phyloP scores from a whole-genome alignment of 2,888 invertebrate species.

The Buathra laborator region DNA sequence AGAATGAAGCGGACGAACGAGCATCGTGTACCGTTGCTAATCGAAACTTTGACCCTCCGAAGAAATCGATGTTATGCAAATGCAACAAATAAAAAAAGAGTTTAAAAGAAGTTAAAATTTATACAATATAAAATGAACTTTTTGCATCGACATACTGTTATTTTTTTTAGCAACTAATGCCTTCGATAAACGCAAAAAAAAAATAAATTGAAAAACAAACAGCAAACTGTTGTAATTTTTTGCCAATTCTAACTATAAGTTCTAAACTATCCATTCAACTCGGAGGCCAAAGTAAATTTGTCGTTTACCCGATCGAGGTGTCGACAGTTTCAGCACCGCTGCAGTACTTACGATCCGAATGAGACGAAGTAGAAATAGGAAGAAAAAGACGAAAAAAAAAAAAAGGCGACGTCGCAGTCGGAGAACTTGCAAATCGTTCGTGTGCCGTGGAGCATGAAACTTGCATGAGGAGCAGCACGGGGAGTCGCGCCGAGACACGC shows the following conservation, averaged over 20 bases:
- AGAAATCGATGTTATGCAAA: not conserved
- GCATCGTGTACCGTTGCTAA: too few species aligned
- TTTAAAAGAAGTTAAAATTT: not conserved
- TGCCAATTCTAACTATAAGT: not conserved
- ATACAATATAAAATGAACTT: too few species aligned
- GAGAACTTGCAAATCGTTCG: conserved; percentile 55
- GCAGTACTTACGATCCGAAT: conserved; percentile 10
- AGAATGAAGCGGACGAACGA: not conserved
- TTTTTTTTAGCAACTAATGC: too few species aligned
- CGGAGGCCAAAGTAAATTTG: conserved; percentile 20
- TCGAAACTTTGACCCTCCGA: too few species aligned
- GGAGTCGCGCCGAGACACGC: not conserved
- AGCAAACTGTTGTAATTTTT: too few species aligned
- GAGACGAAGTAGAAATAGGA: conserved; percentile 13
- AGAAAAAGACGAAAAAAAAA: conserved; percentile 21
- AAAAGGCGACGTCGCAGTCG: conserved; percentile 11
- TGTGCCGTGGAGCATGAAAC: conserved; percentile 63
- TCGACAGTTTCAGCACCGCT: conserved; percentile 13
- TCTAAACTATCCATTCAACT: not conserved
- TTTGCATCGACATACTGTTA: too few species aligned
- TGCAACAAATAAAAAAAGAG: not conserved
- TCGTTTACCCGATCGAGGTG: conserved; percentile 16
- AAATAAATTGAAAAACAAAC: too few species aligned
- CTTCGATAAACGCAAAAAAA: too few species aligned
- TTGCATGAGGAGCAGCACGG: conserved; percentile 25